phyloP scores from a whole-genome alignment of 2,113 vertebrate genomes.

The Megalops atlanticus region DNA sequence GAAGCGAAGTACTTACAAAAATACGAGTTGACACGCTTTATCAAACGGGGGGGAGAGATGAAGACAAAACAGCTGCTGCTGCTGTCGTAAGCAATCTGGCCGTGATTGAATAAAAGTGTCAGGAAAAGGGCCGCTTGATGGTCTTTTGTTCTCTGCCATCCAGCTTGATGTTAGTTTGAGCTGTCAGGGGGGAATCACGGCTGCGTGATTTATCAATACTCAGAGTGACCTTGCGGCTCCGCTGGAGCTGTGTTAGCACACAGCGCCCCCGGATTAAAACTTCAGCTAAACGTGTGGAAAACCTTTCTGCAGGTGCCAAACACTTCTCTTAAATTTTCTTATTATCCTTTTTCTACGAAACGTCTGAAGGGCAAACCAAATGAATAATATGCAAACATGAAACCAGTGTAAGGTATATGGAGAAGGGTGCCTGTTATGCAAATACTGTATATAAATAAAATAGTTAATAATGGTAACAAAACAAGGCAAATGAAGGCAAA shows the following conservation, averaged over 20 bases:
- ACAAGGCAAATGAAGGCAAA: not conserved
- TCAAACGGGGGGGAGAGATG: constrained; percentile 99
- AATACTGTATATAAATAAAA: no score
- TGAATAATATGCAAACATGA: no score
- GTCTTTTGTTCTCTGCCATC: constrained; percentile 99
- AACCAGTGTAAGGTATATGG: no score
- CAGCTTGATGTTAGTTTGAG: constrained; percentile 99
- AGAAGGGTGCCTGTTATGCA: no score
- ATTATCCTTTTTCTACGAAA: constrained; percentile 2
- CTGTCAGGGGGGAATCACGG: constrained; percentile 99
- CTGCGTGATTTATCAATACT: constrained; percentile 99
- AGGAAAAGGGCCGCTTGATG: constrained; percentile 99
- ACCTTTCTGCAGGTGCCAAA: not conserved
- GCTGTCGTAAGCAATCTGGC: constrained; percentile 99
- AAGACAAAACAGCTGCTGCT: constrained; percentile 99
- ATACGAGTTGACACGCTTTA: constrained; percentile 99
- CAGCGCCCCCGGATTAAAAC: constrained; percentile 74
- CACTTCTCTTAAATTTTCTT: not conserved
- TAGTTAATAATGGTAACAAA: not conserved
- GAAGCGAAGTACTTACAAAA: constrained; percentile 99
- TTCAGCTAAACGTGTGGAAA: not conserved
- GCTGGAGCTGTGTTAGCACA: constrained; percentile 67
- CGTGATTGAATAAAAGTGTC: constrained; percentile 99
- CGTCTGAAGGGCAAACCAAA: no score
- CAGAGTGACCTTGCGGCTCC: constrained; percentile 93